Evolutionary conservation across 2,113 vertebrate species (phyloP).

Genomic region (Grammomys dolichurus): DNA sequence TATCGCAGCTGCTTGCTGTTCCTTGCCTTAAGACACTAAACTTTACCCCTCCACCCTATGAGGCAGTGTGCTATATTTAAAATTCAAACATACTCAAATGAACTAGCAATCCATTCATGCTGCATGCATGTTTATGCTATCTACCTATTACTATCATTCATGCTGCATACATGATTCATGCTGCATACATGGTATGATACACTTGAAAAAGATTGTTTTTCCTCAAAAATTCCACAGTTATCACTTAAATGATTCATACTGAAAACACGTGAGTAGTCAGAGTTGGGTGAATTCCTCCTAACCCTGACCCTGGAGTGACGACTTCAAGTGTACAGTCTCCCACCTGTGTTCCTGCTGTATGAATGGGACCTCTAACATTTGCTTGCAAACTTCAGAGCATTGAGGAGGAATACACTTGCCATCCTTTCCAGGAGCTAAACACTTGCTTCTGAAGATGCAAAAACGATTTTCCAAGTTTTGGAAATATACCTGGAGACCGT

Average conservation of each 20-base stretch:
- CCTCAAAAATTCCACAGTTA: neutral
- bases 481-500: conserved; percentile 16
- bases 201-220: neutral
- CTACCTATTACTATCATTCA: neutral
- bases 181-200: neutral
- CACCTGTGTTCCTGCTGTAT: neutral
- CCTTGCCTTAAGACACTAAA: neutral
- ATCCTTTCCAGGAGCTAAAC: conserved; percentile 78
- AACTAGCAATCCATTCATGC: neutral
- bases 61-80: neutral
- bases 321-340: neutral
- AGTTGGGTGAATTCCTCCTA: neutral
- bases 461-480: conserved; percentile 28
- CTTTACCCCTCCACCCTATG: neutral
- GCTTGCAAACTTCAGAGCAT: neutral
- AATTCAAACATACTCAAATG: neutral
- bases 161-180: neutral
- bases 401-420: neutral
- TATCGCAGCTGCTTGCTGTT: neutral
- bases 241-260: neutral
- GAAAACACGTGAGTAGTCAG: neutral
- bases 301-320: neutral
- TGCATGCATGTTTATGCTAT: neutral
- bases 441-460: conserved; percentile 76
- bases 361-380: neutral